Evolutionary conservation across 2,113 vertebrate species (phyloP).

Genomic region (Pseudopipra pipra): DNA sequence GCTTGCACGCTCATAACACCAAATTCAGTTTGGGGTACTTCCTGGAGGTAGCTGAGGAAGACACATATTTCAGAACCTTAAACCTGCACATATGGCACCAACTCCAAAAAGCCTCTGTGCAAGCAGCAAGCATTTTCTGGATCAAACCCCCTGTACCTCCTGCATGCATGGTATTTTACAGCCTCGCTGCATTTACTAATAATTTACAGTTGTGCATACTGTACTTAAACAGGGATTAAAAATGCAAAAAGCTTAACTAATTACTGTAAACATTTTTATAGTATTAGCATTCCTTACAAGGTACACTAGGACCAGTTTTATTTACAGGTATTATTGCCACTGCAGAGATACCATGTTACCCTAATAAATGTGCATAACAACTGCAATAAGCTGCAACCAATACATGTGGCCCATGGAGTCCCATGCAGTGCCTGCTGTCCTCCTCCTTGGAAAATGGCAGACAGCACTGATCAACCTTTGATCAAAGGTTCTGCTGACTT

Average conservation of each 20-base stretch:
- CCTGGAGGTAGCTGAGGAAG: neutral
- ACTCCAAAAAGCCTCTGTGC: neutral
- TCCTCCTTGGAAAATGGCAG: neutral
- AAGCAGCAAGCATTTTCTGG: neutral
- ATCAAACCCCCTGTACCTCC: neutral
- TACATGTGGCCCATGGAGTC: fast-evolving
- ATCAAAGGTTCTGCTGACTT: neutral
- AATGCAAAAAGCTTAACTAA: neutral
- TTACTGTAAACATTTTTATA: neutral
- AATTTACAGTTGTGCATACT: neutral
- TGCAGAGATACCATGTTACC: neutral
- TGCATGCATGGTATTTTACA: neutral
- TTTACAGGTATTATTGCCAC: neutral
- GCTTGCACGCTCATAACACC: fast-evolving
- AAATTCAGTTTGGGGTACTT: neutral
- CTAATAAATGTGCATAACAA: neutral
- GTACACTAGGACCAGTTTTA: neutral
- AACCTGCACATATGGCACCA: neutral
- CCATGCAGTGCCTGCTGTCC: neutral
- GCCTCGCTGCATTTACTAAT: neutral
- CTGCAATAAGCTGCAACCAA: neutral
- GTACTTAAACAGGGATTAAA: neutral
- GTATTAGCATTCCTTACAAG: neutral
- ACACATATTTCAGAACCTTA: neutral
- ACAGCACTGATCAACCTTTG: neutral